Conservation (phyloP, 2,113 vertebrate genomes). For the Bambusicola thoracicus region DNA sequence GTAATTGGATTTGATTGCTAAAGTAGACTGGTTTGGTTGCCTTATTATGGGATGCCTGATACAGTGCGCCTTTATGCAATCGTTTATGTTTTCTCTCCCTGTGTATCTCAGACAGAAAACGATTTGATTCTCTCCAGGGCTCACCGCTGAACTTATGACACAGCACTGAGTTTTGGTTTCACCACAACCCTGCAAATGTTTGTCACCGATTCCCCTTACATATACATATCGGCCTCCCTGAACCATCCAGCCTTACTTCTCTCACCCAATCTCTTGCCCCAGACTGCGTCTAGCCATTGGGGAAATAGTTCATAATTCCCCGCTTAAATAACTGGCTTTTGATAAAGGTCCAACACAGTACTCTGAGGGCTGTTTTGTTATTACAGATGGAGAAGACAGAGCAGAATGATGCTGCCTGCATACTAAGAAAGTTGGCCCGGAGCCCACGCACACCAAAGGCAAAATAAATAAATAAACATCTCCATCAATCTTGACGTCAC, state of each 20-base stretch:
- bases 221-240: background rate
- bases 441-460: conserved; percentile 1
- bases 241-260: background rate
- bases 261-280: background rate
- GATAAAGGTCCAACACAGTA: conserved; percentile 25
- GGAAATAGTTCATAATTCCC: conserved; percentile 62
- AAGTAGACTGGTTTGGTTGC: background rate
- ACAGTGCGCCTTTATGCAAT: background rate
- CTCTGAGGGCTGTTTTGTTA: conserved; percentile 58
- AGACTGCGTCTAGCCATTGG: conserved; percentile 29
- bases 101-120: background rate
- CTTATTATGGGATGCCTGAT: background rate
- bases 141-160: background rate
- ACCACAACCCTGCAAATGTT: background rate
- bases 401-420: conserved; percentile 59
- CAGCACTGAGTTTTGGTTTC: background rate
- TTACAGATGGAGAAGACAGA: conserved; percentile 34
- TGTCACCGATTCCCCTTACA: background rate
- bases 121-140: background rate
- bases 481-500: conserved; percentile 38
- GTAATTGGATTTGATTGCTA: background rate
- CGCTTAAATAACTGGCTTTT: conserved; percentile 43
- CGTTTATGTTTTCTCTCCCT: background rate
- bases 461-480: conserved; percentile 61
- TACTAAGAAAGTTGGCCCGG: background rate